Evolutionary conservation across 2,113 vertebrate genomes (phyloP), one percentile per base, ranked within the genome.

Genomic region (Pterocles gutturalis): DNA sequence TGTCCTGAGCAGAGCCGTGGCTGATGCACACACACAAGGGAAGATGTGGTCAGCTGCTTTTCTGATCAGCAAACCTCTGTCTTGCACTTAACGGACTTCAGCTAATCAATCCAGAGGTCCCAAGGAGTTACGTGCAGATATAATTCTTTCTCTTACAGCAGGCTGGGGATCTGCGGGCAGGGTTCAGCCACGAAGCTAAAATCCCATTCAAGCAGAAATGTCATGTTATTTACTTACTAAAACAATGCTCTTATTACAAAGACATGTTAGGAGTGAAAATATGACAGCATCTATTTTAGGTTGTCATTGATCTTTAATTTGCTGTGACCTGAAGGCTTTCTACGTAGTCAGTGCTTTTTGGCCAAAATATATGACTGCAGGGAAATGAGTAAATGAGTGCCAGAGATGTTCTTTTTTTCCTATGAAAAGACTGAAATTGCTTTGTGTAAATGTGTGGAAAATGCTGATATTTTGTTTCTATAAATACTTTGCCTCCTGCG

Each of bases 391-490:
- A 97, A 98, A 96, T 84, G 96, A 96, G 87, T 86, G 95, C 97
- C 94, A 67, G 69, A 96, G 88, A 93, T 94, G 94, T 89, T 97
- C 97, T 97, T 96, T 97, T 97, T 97, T 96, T 80, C 87, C 83
- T 92, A 85, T 97, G 98, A 98, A 98, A 98, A 97, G 97, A 96
- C 97, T 94, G 94, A 98, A 98, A 98, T 98, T 97, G 97, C 98
- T 98, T 98, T 98, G 98, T 98, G 98, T 98, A 98, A 98, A 98
- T 97, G 98, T 97, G 98, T 98, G 98, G 98, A 98, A 98, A 98
- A 97, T 96, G 98, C 98, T 98, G 98, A 98, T 98, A 98, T 97
- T 98, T 97, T 98, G 98, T 97, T 98, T 98, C 98, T 98, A 98
- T 98, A 98, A 98, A 98, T 98, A 98, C 96, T 97, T 96, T 2